phyloP scores from a whole-genome alignment of 2,888 invertebrate genomes.

The Yponomeuta evonymella region DNA sequence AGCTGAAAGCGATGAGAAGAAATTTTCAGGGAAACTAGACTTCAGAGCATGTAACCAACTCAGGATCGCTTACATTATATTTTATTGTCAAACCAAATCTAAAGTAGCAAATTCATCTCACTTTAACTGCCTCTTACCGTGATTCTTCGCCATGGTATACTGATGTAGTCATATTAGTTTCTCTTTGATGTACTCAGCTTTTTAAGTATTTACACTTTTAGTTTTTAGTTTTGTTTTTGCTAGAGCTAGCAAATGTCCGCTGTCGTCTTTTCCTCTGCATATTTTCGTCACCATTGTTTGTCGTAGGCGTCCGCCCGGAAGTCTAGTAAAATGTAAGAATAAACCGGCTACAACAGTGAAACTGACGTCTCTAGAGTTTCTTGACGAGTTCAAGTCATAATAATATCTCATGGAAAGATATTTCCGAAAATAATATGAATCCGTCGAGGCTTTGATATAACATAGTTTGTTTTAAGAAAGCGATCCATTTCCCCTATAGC shows the following conservation, averaged over 20 bases:
- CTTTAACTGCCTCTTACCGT: no score
- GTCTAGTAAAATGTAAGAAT: background rate
- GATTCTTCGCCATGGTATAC: no score
- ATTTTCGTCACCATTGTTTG: constrained; percentile 28
- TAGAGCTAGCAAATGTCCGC: background rate
- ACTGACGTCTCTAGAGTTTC: background rate
- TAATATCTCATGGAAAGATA: background rate
- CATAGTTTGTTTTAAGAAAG: constrained; percentile 11
- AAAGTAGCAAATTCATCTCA: no score
- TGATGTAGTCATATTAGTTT: no score
- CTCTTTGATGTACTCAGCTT: no score
- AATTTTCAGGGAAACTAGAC: background rate
- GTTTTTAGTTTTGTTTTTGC: background rate
- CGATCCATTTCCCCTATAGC: constrained; percentile 4
- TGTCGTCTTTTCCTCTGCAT: constrained; percentile 12
- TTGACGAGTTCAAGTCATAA: background rate
- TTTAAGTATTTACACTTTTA: background rate
- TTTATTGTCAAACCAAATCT: no score
- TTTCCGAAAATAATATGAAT: background rate
- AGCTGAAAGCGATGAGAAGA: background rate
- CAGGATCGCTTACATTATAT: no score
- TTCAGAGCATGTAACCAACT: background rate
- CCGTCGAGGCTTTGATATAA: background rate
- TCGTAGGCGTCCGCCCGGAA: constrained; percentile 27
- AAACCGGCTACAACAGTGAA: background rate